These are phyloP conservation scores for Catharus ustulatus DNA, from an alignment of 2,797 vertebrate species.

Conservation along the genomic window DNA sequence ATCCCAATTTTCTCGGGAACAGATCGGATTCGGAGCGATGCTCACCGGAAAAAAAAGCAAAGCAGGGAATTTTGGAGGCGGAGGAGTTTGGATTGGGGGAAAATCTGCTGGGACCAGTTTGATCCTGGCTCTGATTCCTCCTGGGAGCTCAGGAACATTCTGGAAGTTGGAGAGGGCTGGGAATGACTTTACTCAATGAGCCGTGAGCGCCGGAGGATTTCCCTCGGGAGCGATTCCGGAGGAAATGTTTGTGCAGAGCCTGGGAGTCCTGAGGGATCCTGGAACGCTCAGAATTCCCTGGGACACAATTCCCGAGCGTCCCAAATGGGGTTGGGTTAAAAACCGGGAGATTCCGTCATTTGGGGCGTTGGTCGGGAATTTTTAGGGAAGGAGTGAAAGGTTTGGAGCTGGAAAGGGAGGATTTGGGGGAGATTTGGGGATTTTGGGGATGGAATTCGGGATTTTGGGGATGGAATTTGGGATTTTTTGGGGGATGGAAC, in stretches of 20 bases:
- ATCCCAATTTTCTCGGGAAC: fast-evolving
- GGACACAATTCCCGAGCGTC: background rate
- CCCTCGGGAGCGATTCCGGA: conserved; percentile 59
- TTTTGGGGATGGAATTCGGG: too few relatives aligned
- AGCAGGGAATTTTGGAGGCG: background rate
- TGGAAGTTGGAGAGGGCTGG: conserved; percentile 4
- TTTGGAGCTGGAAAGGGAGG: background rate
- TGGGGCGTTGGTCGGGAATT: fast-evolving
- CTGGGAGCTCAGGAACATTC: background rate
- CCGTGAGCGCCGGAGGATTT: conserved; percentile 15
- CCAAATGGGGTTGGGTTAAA: background rate
- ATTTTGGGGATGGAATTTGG: too few relatives aligned
- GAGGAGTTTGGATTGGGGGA: background rate
- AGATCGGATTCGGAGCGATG: fast-evolving
- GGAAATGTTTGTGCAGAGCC: conserved; percentile 46
- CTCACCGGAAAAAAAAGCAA: background rate
- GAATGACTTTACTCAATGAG: conserved; percentile 70
- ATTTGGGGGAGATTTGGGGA: background rate
- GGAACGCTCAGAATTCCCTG: background rate
- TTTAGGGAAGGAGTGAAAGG: background rate
- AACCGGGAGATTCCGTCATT: background rate
- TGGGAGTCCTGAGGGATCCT: background rate
- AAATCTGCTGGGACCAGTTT: fast-evolving
- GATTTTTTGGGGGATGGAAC: too few relatives aligned
- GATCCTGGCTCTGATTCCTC: background rate